A percentile compares a stretch with the other conserved stretches of the same genome.
These are phyloP conservation scores for Petrolisthes cinctipes DNA, from an alignment of 2,888 invertebrate species.

Conservation along the genomic window DNA sequence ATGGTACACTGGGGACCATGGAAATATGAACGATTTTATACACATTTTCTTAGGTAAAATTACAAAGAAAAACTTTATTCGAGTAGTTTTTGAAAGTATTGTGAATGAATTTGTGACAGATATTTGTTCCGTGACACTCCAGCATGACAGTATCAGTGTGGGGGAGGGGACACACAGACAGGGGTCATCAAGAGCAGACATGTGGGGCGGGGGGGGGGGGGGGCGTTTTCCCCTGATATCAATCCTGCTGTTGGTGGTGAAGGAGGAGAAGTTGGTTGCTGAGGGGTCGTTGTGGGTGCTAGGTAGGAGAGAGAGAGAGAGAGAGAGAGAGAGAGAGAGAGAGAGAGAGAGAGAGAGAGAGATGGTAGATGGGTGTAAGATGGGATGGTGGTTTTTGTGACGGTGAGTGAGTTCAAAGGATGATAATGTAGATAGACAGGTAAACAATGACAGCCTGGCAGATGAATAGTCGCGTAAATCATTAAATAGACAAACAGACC, in stretches of 20 bases:
- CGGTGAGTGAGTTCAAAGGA: not conserved
- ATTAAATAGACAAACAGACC: not conserved
- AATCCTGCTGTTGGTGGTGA: too few species aligned
- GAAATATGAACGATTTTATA: too few species aligned
- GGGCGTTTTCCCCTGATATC: not conserved
- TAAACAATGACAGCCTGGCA: not conserved
- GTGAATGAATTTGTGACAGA: too few species aligned
- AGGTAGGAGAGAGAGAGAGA: not conserved
- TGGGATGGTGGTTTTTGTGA: not conserved
- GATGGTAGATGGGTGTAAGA: not conserved
- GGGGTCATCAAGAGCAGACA: not conserved
- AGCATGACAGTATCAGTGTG: too few species aligned
- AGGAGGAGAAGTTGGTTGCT: too few species aligned
- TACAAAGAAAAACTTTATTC: too few species aligned
- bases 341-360: too few species aligned
- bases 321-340: not conserved
- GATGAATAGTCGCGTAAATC: not conserved
- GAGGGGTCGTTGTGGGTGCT: not conserved
- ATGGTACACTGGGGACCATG: too few species aligned
- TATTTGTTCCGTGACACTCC: too few species aligned
- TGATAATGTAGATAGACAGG: conserved; percentile 3
- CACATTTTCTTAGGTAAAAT: too few species aligned
- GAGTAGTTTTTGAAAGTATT: too few species aligned
- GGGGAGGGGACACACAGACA: too few species aligned
- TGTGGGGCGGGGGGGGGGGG: not conserved